These are phyloP conservation scores for Lasioglossum vierecki DNA, from an alignment of 2,888 invertebrate genomes.

Conservation along the genomic window DNA sequence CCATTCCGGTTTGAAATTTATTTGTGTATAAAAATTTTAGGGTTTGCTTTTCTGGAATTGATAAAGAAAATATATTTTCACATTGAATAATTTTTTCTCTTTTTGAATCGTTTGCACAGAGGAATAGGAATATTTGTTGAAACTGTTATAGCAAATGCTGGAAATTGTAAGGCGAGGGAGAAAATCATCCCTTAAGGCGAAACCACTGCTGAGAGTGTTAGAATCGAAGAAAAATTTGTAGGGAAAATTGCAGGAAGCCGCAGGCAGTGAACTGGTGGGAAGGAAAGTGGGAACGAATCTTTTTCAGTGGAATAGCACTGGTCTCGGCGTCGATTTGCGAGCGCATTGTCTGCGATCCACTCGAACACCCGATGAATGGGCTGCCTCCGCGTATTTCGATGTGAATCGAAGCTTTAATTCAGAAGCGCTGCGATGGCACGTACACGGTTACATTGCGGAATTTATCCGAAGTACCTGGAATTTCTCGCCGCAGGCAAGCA, in stretches of 20 bases:
- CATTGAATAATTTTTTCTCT: too few species aligned
- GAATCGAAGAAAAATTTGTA: background rate
- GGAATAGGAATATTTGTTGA: background rate
- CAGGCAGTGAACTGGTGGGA: background rate
- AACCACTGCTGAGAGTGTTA: background rate
- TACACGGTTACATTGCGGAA: background rate
- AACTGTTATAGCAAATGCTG: background rate
- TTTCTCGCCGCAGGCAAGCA: background rate
- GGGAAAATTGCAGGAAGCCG: background rate
- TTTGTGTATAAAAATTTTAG: too few species aligned
- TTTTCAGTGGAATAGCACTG: background rate
- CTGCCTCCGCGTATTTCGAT: slow-evolving; percentile 9
- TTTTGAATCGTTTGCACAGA: too few species aligned
- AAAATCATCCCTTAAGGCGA: background rate
- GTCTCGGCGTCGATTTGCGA: background rate
- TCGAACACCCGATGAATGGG: background rate
- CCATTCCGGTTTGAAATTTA: too few species aligned
- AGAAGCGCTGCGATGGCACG: background rate
- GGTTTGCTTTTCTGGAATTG: too few species aligned
- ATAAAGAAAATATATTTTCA: too few species aligned
- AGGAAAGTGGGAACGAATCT: background rate
- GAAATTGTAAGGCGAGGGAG: background rate
- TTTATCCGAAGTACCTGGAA: slow-evolving; percentile 2
- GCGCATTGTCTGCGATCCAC: background rate
- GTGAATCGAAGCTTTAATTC: slow-evolving; percentile 7